phyloP scores from a whole-genome alignment of 2,888 invertebrate species.

The Leptinotarsa peninsularis region DNA sequence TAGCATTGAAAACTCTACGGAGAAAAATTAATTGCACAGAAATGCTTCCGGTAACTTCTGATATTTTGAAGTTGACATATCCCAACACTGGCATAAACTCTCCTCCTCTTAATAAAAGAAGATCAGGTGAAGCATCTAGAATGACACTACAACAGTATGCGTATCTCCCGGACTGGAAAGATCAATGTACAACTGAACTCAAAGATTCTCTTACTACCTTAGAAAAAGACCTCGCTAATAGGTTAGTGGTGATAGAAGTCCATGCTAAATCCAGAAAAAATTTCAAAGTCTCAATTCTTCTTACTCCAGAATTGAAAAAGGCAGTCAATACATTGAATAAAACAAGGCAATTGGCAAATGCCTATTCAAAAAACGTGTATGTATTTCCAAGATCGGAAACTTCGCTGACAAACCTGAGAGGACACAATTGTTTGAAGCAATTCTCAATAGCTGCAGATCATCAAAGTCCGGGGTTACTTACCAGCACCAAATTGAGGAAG shows the following conservation, averaged over 20 bases:
- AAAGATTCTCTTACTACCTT: constrained; percentile 37
- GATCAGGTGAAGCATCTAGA: constrained; percentile 38
- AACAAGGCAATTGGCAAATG: neutral
- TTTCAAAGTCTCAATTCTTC: constrained; percentile 39
- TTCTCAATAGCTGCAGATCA: neutral
- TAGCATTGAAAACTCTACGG: neutral
- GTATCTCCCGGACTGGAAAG: constrained; percentile 37
- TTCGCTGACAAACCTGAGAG: neutral
- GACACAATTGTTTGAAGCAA: neutral
- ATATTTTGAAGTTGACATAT: neutral
- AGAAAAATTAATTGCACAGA: neutral
- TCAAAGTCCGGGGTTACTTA: constrained; percentile 38
- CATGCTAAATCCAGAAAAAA: constrained; percentile 33
- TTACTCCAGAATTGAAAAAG: constrained; percentile 38
- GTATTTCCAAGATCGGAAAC: neutral
- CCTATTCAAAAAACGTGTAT: neutral
- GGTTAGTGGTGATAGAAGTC: constrained; percentile 36
- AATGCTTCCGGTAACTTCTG: neutral
- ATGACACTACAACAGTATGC: constrained; percentile 41
- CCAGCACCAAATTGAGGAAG: constrained; percentile 50
- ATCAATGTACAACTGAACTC: constrained; percentile 37
- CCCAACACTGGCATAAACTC: neutral
- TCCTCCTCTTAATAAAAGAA: constrained; percentile 39
- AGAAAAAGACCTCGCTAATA: constrained; percentile 40
- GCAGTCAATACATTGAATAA: neutral